Base-by-base conservation (phyloP, 1,140 invertebrate species). In the Pseudomyrmex cubaensis region DNA sequence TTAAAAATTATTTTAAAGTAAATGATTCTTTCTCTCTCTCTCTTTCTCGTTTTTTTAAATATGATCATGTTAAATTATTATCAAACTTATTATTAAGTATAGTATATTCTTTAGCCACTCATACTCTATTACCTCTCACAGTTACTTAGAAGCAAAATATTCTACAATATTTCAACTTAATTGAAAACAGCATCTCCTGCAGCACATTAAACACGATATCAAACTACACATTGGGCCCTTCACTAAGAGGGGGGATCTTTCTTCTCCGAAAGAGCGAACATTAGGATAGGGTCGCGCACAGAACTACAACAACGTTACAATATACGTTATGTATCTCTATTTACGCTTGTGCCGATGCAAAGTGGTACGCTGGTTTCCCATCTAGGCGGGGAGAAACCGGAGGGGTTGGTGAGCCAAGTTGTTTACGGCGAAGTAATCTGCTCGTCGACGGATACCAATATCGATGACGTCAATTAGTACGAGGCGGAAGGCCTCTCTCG, bases 381-480 rank as follows among this genome's bases (percentile, higher is more conserved):
- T 44, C 63, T 50, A 64, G 73, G 61, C 64, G 57, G 85, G 62
- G 87, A 83, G 64, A 73, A 63, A 44, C 54, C 63, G 77, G 62
- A 73, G 48, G 82, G 78, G 70, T 59, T 12, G 76, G 82, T 87
- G 90, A 90, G 90, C 88, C 91, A 91, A 93, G 90, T 93, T 93
- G 93, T 94, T 94, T 94, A 94, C 93, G 93, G 93, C 91, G 91
- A 92, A 92, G 91, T 93, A 94, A 94, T 94, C 93, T 93, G 92
- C 93, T 93, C 93, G 93, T 94, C 92, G 92, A 93, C 93, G 93
- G 91, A 94, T 93, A 94, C 92, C 93, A 93, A 94, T 94, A 94
- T 94, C 94, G 93, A 94, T 94, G 94, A 94, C 93, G 94, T 94
- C 94, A 94, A 94, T 94, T 94, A 94, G 93, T 93, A 93, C 90